Conservation (phyloP, 2,797 vertebrate species). For the Lagorchestes hirsutus region DNA sequence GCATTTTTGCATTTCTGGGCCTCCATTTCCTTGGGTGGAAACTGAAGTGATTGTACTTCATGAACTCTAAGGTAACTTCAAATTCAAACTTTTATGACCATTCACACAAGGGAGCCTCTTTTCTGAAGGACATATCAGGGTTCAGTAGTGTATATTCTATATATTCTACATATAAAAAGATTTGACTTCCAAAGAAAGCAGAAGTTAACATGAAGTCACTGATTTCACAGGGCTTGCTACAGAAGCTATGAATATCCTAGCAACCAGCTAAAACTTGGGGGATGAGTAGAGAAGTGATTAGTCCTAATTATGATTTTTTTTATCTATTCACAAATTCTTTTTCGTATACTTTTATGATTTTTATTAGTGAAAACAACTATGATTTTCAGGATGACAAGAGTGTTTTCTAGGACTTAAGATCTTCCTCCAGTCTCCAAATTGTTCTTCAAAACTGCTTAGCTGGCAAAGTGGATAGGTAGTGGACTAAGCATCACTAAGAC, state of each 20-base stretch:
- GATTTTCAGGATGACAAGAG: neutral
- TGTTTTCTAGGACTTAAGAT: neutral
- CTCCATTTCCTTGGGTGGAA: neutral
- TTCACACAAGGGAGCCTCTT: neutral
- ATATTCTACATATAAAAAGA: neutral
- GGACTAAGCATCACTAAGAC: neutral
- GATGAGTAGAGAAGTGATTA: neutral
- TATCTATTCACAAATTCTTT: neutral
- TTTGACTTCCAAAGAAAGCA: neutral
- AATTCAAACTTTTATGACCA: neutral
- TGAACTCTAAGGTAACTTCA: neutral
- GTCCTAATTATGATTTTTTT: neutral
- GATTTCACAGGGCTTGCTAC: neutral
- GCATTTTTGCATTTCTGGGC: neutral
- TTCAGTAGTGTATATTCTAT: neutral
- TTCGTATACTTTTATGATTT: conserved; percentile 20
- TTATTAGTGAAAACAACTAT: neutral
- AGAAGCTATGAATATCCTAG: neutral
- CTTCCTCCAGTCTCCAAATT: neutral
- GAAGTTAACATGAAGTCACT: neutral
- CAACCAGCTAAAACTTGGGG: too few species aligned
- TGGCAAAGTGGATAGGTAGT: neutral
- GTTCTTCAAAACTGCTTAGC: neutral
- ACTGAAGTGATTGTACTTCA: neutral
- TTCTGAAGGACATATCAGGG: neutral